Base-by-base conservation (phyloP, 2,113 vertebrate genomes). In the Arizona elegans region DNA sequence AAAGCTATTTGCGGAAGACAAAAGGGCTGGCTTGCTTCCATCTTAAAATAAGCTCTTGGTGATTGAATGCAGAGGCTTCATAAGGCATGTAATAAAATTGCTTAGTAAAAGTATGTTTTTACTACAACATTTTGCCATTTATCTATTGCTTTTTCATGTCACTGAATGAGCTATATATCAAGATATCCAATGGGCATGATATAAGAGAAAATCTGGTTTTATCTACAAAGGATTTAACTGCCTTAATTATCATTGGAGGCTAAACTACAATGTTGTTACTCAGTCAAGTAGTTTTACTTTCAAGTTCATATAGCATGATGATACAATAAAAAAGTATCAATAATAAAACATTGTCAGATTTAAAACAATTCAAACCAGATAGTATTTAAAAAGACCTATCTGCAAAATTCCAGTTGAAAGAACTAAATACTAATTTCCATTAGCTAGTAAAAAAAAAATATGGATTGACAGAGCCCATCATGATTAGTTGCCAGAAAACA, bases 51-150 rank as follows among this genome's bases (percentile, higher is more conserved):
- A 91, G 12, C 93, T 29, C 94, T 95, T 91, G 75, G 50, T 92
- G 88, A 86, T 53, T 91, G 89, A 95, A 96, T 94, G 75, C 65
- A 94, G 86, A 94, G 65, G 90, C 65, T 6, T 95, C 94, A 90
- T 90, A n/a, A 95, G 92, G 92, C 90, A n/a, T 87, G 43, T 93
- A 97, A 93, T 94, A 92, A 93, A 0, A 1, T 50, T 93, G 50
- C 89, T 91, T 38, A 88, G 91, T 15, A 85, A 94, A 94, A 94
- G 54, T 23, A 2, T 87, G 59, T 52, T 52, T 52, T 50, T 47
- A 50, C 92, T 91, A 43, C 10, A 15, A 2, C 21, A 3, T 59
- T 24, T 75, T 94, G 15, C n/a, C 13, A 95, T 92, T 94, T 93
- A 13, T 81, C 92, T 50, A 62, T 43, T 86, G 86, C 88, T 89